These are phyloP conservation scores for Amphipoea oculea DNA, from an alignment of 2,888 invertebrate genomes.

Conservation along the genomic window DNA sequence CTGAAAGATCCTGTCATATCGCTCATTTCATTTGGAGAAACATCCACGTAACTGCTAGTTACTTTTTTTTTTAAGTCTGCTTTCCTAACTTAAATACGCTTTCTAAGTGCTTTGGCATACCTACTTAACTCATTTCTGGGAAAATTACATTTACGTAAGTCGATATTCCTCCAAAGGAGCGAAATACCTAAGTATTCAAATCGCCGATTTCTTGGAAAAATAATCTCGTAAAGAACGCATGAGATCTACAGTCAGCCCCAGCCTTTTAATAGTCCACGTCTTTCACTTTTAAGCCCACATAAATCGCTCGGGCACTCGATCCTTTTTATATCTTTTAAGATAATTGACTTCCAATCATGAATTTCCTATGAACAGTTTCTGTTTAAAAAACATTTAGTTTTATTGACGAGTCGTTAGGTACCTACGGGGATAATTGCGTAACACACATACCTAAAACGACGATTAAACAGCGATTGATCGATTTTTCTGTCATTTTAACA, in stretches of 20 bases:
- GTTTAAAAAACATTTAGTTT: slow-evolving; percentile 14
- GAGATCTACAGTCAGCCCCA: slow-evolving; percentile 8
- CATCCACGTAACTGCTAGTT: too few species aligned
- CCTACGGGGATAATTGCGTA: background rate
- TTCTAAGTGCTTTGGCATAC: too few species aligned
- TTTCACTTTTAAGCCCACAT: slow-evolving; percentile 21
- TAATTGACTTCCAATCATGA: slow-evolving; percentile 46
- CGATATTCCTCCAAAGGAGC: too few species aligned
- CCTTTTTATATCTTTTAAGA: slow-evolving; percentile 18
- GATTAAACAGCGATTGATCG: background rate
- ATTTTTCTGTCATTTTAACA: background rate
- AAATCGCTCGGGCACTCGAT: slow-evolving; percentile 7
- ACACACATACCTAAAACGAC: background rate
- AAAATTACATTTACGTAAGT: too few species aligned
- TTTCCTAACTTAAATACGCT: too few species aligned
- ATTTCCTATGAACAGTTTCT: slow-evolving; percentile 40
- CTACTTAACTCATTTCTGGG: too few species aligned
- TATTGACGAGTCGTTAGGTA: slow-evolving; percentile 1
- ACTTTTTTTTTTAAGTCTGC: too few species aligned
- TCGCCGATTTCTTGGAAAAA: slow-evolving; percentile 11
- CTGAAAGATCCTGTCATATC: too few species aligned
- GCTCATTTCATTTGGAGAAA: too few species aligned
- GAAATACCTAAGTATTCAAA: too few species aligned
- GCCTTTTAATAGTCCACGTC: slow-evolving; percentile 33
- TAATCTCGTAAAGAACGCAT: slow-evolving; percentile 32